Base-by-base conservation (phyloP, 2,888 invertebrate genomes). In the Netelia fuscicornis region DNA sequence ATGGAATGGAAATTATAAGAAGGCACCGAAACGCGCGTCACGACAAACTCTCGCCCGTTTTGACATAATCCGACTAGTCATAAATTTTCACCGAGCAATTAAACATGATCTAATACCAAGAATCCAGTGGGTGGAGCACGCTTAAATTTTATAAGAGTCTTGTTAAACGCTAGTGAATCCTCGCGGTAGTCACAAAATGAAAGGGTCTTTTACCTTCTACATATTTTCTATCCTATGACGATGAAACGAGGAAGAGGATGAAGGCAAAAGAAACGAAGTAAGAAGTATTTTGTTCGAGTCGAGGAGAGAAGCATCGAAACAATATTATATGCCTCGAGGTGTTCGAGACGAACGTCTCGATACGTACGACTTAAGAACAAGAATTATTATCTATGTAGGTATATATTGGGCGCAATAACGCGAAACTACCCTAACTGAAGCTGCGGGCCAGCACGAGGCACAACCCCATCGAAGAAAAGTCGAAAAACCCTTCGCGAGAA, bases 81-180 rank as follows among this genome's bases (percentile, higher is more conserved):
- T 86, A 86, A 86, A 86, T 81, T 83, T 62, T 54, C 30, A 62
- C 10, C 54, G 60, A 44, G 81, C 83, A 83, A 86, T 86, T 83
- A 81, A 78, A 79, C 77, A 81, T 87, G 86, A 87, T 86, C 86
- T 87, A 87, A 86, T 84, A 86, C 83, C 72, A 76, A 84, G 79
- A 87, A 86, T 71, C 52, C 77, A 37, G 62, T 75, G 75, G 84
- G 78, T 71, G 86, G 65, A 71, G 77, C 77, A 76, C 30, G 60
- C 72, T 20, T 44, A 62, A 78, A 74, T 78, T 84, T 84, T 86
- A 84, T 84, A 86, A 81, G 65, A 81, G 78, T 75, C 71, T 68
- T 64, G 71, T 54, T 71, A 37, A 52, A 9, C 62, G 54, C 58
- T 67, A 25, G 52, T n/a, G 44, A 81, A 65, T 74, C 74, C 81